phyloP scores from a whole-genome alignment of 2,113 vertebrate species.

The Zosterops borbonicus region DNA sequence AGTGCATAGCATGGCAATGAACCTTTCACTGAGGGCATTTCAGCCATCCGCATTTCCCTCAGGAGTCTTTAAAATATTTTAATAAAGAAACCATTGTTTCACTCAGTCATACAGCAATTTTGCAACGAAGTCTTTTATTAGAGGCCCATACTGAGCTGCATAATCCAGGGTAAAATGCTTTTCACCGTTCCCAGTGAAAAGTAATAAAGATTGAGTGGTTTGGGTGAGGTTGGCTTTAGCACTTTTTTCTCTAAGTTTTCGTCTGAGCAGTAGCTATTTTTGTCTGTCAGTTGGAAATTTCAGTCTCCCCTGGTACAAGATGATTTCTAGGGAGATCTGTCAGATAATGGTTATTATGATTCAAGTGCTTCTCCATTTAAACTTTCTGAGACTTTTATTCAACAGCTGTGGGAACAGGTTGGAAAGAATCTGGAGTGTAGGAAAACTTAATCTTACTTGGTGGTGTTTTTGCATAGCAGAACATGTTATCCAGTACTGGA shows the following conservation, averaged over 20 bases:
- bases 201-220: background rate
- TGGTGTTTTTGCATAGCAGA: background rate
- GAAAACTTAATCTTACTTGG: background rate
- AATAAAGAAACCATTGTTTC: constrained; percentile 52
- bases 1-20: constrained; percentile 36
- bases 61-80: constrained; percentile 34
- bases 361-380: background rate
- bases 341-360: constrained; percentile 4
- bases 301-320: background rate
- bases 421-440: background rate
- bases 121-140: constrained; percentile 24
- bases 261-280: background rate
- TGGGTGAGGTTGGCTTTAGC: background rate
- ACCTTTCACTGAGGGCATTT: constrained; percentile 41
- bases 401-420: background rate
- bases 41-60: constrained; percentile 24
- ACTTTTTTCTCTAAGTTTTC: background rate
- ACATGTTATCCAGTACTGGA: background rate
- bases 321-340: background rate
- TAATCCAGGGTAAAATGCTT: constrained; percentile 19
- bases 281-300: background rate
- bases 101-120: background rate
- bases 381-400: background rate
- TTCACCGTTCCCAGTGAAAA: constrained; percentile 29
- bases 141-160: background rate